Evolutionary conservation across 2,113 vertebrate genomes (phyloP), one percentile per base, ranked within the genome.

Genomic region (Perca flavescens): DNA sequence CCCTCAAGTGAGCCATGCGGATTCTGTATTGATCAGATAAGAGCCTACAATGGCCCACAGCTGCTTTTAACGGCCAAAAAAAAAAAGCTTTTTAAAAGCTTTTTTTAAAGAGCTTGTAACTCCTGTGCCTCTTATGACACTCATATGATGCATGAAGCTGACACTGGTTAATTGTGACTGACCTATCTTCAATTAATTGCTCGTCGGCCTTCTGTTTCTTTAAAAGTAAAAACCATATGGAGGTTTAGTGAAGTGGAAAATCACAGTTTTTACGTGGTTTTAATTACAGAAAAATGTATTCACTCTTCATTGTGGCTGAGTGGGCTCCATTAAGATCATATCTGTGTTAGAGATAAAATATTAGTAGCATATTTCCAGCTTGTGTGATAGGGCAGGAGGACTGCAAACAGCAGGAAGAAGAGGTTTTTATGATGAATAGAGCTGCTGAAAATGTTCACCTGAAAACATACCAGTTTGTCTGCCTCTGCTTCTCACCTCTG

Each of bases 281-380:
- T 71, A 61, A 72, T 72, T 15, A 49, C 66, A 52, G 53, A 56
- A 47, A 31, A 17, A 40, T 66, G 65, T 53, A 66, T 65, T 77
- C 34, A 1, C 31, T 53, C 16, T 36, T 71, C 34, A 60, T 54
- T 74, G 58, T n/a, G 76, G 60, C 46, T 74, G 49, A 73, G 49
- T 62, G 36, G 36, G n/a, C 70, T 87, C 19, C 54, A 86, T 86
- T 87, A 75, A 84, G 61, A 88, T 86, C 46, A 14, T 84, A 82
- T 87, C 84, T 19, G 14, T 58, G 56, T 1, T 1, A 17, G 68
- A 75, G 68, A 84, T 70, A 62, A 82, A 64, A 77, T 36, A 61
- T 40, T 40, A 58, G 31, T 63, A n/a, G 31, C 16, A 11, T 61
- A 64, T 62, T 57, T 60, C 43, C 60, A 77, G 53, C 3, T 12